Evolutionary conservation across 2,113 vertebrate species (phyloP).

Genomic region (Baryphthengus martii): DNA sequence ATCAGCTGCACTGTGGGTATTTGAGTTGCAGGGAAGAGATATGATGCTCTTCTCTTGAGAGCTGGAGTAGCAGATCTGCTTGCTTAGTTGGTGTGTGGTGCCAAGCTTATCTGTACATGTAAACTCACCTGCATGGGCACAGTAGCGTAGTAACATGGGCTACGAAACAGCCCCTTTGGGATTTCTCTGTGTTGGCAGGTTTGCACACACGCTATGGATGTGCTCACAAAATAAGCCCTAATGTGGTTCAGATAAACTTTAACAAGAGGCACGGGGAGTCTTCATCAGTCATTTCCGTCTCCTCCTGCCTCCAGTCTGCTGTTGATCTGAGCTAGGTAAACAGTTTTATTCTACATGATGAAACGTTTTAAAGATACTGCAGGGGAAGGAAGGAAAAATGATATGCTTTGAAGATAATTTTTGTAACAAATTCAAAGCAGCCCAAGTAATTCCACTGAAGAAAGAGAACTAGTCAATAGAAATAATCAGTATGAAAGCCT

Average conservation of each 20-base stretch:
- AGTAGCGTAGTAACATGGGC: too few relatives aligned
- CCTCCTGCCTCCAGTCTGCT: neutral
- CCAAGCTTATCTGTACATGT: accelerated
- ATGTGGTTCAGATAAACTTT: neutral
- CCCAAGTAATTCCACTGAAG: neutral
- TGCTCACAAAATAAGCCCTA: neutral
- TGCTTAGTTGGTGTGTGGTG: neutral
- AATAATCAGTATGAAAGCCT: neutral
- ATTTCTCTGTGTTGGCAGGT: neutral
- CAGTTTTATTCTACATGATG: neutral
- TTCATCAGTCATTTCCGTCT: neutral
- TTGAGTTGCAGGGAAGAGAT: neutral
- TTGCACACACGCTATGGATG: neutral
- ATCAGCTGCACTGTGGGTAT: neutral
- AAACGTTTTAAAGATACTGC: neutral
- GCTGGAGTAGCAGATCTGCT: neutral
- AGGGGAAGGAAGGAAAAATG: neutral
- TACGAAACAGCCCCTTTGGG: neutral
- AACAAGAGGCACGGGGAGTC: neutral
- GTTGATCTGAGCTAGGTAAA: neutral
- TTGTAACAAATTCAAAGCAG: neutral
- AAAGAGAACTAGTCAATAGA: neutral
- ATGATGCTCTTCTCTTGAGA: neutral
- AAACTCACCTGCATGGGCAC: neutral
- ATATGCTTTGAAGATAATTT: neutral